Evolutionary conservation across 2,888 invertebrate genomes (phyloP).

Genomic region (Chironomus riparius): DNA sequence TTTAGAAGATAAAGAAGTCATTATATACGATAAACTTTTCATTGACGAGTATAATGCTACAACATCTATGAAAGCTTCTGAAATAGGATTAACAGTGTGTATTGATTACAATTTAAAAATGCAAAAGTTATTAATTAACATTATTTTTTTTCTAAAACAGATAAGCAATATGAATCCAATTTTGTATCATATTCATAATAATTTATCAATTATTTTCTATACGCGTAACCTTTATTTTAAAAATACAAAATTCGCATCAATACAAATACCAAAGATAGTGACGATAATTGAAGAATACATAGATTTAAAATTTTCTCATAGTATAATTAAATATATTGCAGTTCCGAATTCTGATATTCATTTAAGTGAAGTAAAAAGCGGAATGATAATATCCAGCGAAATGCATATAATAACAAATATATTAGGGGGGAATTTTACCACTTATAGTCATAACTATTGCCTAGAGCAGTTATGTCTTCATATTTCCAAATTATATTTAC

Average conservation of each 20-base stretch:
- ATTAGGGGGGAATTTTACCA: background rate
- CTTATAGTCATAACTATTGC: constrained; percentile 1
- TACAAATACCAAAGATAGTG: constrained; percentile 20
- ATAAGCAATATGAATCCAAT: constrained; percentile 25
- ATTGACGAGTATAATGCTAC: constrained; percentile 26
- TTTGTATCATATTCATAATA: constrained; percentile 11
- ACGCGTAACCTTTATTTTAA: constrained; percentile 18
- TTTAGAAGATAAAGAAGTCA: constrained; percentile 17
- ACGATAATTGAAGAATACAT: constrained; percentile 22
- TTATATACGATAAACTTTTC: constrained; percentile 20
- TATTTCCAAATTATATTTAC: constrained; percentile 1
- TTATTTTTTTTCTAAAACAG: background rate
- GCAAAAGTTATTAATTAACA: no score
- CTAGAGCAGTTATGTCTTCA: background rate
- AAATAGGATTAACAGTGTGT: constrained; percentile 23
- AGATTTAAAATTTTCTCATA: background rate
- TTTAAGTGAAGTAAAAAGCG: constrained; percentile 23
- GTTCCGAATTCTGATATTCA: constrained; percentile 21
- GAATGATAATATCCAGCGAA: constrained; percentile 25
- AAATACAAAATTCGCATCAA: constrained; percentile 19
- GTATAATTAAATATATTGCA: constrained; percentile 25
- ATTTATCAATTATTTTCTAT: constrained; percentile 22
- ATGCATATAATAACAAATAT: constrained; percentile 19
- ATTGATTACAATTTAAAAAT: no score
- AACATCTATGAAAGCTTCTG: constrained; percentile 23